Base-by-base conservation (phyloP, 2,113 vertebrate genomes). In the Benitochromis conjunctus region DNA sequence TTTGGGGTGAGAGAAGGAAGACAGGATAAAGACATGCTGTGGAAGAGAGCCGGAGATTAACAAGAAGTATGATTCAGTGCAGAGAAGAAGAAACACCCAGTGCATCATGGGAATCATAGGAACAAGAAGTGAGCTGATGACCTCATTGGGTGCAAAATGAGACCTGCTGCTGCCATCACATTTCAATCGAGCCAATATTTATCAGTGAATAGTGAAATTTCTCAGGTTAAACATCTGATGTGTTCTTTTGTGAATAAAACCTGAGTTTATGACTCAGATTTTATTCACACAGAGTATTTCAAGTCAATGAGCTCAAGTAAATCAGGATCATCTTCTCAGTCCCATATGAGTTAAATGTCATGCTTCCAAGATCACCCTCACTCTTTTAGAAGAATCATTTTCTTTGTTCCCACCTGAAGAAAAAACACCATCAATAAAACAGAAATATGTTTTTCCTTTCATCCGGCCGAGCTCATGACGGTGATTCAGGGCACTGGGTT, bases 401-500 rank as follows among this genome's bases (percentile, higher is more conserved):
- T 60, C 57, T 60, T 34, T 34, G 57, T 19, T 60, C 57, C 14
- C 29, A 34, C 8, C 29, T 10, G 29, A 19, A 19, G 57, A 60
- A 34, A 7, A 58, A 58, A 60, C 26, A 10, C 57, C 8, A 19
- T 34, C 57, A 60, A 34, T 60, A 19, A 60, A 34, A 60, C 57
- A 34, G 57, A 31, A 13, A 29, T 5, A 58, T 60, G 29, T 60
- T 60, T 34, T 60, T 6, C 16, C 29, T 60, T 54, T 34, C 9
- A 0, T 29, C 1, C 9, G 29, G 58, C 58, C 21, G n/a, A 55
- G 21, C 53, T 19, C 57, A 0, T 19, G 29, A 1, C 3, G 0
- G 57, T 6, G 29, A 34, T 60, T 41, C 38, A 2, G 10, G 38
- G 38, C 29, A 4, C 57, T 9, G 57, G 16, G 9, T 19, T 0